Evolutionary conservation across 2,113 vertebrate species (phyloP).

Genomic region (Phycodurus eques): DNA sequence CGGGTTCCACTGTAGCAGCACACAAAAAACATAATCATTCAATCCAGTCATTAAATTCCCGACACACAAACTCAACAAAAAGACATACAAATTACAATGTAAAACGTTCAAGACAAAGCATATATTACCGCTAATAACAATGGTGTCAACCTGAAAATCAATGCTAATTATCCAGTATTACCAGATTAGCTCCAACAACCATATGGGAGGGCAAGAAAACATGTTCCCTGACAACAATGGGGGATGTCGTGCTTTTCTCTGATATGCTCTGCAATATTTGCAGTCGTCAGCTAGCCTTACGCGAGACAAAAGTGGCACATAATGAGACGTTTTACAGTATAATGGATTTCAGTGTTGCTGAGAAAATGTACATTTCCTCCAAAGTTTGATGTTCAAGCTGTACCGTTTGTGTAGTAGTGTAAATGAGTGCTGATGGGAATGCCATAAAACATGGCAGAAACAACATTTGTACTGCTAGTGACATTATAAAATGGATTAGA

Average conservation of each 20-base stretch:
- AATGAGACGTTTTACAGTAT: constrained; percentile 3
- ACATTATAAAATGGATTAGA: too few species aligned
- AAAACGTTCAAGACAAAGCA: background rate
- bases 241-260: background rate
- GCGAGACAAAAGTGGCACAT: background rate
- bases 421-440: background rate
- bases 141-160: background rate
- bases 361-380: background rate
- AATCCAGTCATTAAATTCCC: background rate
- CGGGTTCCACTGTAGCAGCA: background rate
- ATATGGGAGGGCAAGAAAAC: background rate
- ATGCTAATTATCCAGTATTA: background rate
- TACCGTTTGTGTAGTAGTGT: background rate
- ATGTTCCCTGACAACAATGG: background rate
- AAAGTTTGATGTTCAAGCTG: background rate
- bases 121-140: background rate
- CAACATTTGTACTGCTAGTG: too few species aligned
- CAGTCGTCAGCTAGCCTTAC: background rate
- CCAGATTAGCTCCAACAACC: background rate
- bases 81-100: background rate
- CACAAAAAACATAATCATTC: too few species aligned
- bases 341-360: background rate
- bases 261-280: background rate
- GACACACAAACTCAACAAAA: background rate
- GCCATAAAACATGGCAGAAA: background rate